Base-by-base conservation (phyloP, 2,888 invertebrate genomes). In the Calliscelio sp. region DNA sequence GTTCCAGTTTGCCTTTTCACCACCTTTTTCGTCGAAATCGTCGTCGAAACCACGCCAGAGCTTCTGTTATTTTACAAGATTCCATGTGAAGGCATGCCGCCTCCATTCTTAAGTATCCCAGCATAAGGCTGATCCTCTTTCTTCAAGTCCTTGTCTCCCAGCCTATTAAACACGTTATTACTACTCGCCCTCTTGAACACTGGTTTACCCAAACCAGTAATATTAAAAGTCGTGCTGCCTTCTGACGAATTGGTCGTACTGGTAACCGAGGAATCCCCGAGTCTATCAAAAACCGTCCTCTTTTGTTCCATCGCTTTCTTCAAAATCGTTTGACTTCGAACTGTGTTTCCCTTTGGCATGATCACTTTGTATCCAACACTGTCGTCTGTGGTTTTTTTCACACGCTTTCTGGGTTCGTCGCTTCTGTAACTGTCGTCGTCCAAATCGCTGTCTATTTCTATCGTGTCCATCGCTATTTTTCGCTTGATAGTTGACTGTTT, bases 231-330 rank as follows among this genome's bases (percentile, higher is more conserved):
- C 3, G 92, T 90, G 1, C 70, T 86, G 5, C 84, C 84, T 51
- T 84, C 88, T 0, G 84, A 32, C 0, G 89, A 86, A 86, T 89
- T 92, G 14, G 93, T 93, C 1, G 94, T 93, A 79, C 93, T 94
- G 1, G 93, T 93, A 0, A 93, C 93, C 16, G 92, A 93, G 83
- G 94, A 94, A 38, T 94, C 94, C 11, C 94, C 94, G 44, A 94
- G 89, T 81, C 94, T 92, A 44, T 94, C 93, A 87, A 94, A 94
- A n/a, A 94, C 94, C 14, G 94, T 94, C 83, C 92, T 89, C 70
- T 93, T 93, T 65, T 90, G 90, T 18, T 93, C 92, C 2, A 86
- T 20, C 0, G 89, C 84, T 78, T 93, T 92, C 38, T 93, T 92
- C 16, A 93, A 74, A 74, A 93, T 91, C 71, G 93, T 92, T 79